Evolutionary conservation across 2,797 vertebrate genomes (phyloP).

Genomic region (Microctenopoma steveboyesi): DNA sequence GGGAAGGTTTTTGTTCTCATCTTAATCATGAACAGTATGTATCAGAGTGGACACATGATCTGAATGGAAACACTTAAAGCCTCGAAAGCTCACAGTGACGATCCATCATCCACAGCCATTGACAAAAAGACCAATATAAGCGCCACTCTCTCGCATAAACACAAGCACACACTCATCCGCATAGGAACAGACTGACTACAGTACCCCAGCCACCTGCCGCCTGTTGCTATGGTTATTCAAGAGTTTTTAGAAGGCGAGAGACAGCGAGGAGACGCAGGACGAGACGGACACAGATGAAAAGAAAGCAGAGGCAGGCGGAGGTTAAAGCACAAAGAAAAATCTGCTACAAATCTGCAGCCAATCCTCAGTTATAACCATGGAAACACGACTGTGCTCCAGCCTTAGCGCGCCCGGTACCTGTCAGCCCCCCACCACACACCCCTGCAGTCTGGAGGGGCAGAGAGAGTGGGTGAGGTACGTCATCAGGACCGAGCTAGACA

Average conservation of each 20-base stretch:
- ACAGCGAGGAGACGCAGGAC: conserved; percentile 19
- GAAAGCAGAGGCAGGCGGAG: conserved; percentile 6
- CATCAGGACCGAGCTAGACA: conserved; percentile 78
- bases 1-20: conserved; percentile 1
- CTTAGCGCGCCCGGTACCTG: neutral
- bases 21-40: neutral
- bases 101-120: neutral
- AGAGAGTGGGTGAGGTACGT: conserved; percentile 65
- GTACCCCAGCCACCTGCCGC: conserved; percentile 56
- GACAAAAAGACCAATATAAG: conserved; percentile 7
- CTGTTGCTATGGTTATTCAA: conserved; percentile 71
- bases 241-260: conserved; percentile 26
- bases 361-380: conserved; percentile 5
- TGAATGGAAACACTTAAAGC: neutral
- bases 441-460: conserved; percentile 42
- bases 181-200: conserved; percentile 32
- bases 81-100: neutral
- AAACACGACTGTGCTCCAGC: conserved; percentile 20
- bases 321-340: conserved; percentile 18
- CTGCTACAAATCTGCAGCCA: conserved; percentile 3
- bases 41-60: neutral
- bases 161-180: conserved; percentile 19
- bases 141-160: conserved; percentile 12
- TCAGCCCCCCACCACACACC: conserved; percentile 8
- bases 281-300: conserved; percentile 3